These are phyloP conservation scores for Coregonus clupeaformis DNA, from an alignment of 2,113 vertebrate species.

Conservation along the genomic window DNA sequence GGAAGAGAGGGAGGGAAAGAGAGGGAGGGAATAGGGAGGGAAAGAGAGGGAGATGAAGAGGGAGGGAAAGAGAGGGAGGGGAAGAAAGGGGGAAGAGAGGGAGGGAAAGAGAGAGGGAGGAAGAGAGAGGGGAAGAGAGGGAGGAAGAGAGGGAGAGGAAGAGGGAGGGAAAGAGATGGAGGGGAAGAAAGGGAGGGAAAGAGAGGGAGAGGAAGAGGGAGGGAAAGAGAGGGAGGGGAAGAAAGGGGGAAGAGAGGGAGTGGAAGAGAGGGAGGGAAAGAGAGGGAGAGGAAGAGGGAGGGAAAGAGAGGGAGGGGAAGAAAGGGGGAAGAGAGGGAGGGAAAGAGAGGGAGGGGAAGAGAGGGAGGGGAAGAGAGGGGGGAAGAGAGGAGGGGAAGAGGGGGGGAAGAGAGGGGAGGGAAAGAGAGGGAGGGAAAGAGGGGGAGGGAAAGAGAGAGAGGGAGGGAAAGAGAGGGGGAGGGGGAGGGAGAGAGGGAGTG, in stretches of 20 bases:
- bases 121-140: conserved; percentile 26
- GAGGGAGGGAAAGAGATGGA: conserved; percentile 19
- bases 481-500: conserved; percentile 21
- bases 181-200: conserved; percentile 22
- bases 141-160: conserved; percentile 40
- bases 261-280: conserved; percentile 22
- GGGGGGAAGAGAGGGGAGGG: too few relatives aligned
- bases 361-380: conserved; percentile 35
- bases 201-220: too few relatives aligned
- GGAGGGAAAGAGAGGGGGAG: conserved; percentile 24
- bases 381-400: conserved; percentile 21
- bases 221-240: conserved; percentile 37
- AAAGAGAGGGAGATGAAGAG: conserved; percentile 25
- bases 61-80: conserved; percentile 24
- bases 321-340: conserved; percentile 20
- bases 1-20: conserved; percentile 23
- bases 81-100: conserved; percentile 34
- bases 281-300: too few relatives aligned
- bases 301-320: conserved; percentile 37
- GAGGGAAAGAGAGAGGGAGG: conserved; percentile 16
- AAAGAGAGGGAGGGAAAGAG: conserved; percentile 34
- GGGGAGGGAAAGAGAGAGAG: conserved; percentile 21
- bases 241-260: conserved; percentile 19
- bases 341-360: conserved; percentile 23
- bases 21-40: too few relatives aligned